A percentile compares a stretch with the other conserved stretches of the same genome.
Evolutionary conservation across 2,113 vertebrate species (phyloP).

Genomic region (Eulacestoma nigropectus): DNA sequence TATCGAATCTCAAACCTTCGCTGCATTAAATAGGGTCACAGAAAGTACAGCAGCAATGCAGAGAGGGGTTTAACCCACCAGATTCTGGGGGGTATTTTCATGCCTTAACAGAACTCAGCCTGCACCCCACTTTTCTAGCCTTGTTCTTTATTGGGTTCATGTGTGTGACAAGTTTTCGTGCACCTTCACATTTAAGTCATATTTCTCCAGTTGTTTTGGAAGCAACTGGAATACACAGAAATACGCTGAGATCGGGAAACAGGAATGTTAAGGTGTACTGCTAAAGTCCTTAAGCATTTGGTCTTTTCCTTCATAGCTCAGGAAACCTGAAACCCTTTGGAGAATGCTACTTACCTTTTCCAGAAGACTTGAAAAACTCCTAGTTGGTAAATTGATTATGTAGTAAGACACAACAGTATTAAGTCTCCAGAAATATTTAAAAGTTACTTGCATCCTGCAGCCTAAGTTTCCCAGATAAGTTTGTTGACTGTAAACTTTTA

Average conservation of each 20-base stretch:
- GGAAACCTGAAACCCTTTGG: constrained; percentile 18
- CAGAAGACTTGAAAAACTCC: constrained; percentile 44
- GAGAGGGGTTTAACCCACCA: constrained; percentile 51
- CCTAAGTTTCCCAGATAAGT: constrained; percentile 31
- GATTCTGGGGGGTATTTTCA: not conserved
- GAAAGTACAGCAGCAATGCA: constrained; percentile 60
- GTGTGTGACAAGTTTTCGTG: not conserved
- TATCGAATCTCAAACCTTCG: constrained; percentile 53
- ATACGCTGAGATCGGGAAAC: not conserved
- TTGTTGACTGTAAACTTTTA: constrained; percentile 58
- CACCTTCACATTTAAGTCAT: not conserved
- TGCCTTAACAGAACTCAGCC: not conserved
- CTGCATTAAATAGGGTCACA: constrained; percentile 60
- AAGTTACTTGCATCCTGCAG: constrained; percentile 19
- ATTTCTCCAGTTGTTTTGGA: not conserved
- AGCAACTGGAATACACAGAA: not conserved
- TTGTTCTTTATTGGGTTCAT: not conserved
- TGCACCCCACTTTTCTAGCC: not conserved
- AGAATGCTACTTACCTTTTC: constrained; percentile 48
- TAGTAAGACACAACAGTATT: constrained; percentile 7
- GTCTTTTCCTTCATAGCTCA: not conserved
- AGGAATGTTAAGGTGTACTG: not conserved
- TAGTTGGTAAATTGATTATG: constrained; percentile 42
- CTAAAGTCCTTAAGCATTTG: constrained; percentile 37
- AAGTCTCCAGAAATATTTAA: constrained; percentile 26